A percentile compares a stretch with the other conserved stretches of the same genome.
phyloP scores from a whole-genome alignment of 2,113 vertebrate genomes.

The Potamarius usumacintae region DNA sequence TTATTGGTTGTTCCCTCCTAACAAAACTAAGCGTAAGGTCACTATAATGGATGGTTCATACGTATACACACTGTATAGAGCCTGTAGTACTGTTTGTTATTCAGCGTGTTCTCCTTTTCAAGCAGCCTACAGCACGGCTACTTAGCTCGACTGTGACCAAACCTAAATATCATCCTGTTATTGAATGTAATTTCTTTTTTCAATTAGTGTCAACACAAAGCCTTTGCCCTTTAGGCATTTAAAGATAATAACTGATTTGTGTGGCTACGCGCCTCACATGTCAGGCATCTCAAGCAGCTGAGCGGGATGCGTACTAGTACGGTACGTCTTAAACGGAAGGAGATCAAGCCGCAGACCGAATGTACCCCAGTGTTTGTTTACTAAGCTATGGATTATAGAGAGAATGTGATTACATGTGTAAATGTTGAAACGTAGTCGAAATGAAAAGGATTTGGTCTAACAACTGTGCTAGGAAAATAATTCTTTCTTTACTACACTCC shows the following conservation, averaged over 20 bases:
- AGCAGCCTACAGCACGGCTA: not conserved
- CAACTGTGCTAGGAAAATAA: not conserved
- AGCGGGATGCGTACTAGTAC: not conserved
- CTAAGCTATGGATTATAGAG: not conserved
- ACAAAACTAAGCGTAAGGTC: slow-evolving; percentile 1
- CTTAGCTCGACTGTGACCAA: not conserved
- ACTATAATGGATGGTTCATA: not conserved
- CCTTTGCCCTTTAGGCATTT: slow-evolving; percentile 26
- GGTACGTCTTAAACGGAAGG: not conserved
- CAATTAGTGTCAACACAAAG: slow-evolving; percentile 42
- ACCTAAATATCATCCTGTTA: slow-evolving; percentile 3
- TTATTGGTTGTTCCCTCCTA: slow-evolving; percentile 17
- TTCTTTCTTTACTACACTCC: not conserved
- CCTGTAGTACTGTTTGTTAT: not conserved
- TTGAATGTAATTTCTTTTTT: slow-evolving; percentile 13
- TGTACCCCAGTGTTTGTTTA: slow-evolving; percentile 7
- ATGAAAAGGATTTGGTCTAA: slow-evolving; percentile 11
- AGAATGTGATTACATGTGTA: not conserved
- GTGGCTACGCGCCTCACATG: not conserved
- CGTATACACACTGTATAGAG: not conserved
- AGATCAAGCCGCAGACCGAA: not conserved
- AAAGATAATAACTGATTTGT: slow-evolving; percentile 39
- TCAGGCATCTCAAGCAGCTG: slow-evolving; percentile 13
- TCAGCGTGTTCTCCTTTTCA: not conserved
- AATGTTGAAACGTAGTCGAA: not conserved